Percentiles rank a stretch among this genome's conserved stretches.
phyloP scores from a whole-genome alignment of 2,113 vertebrate genomes.

The Brienomyrus longianalis region DNA sequence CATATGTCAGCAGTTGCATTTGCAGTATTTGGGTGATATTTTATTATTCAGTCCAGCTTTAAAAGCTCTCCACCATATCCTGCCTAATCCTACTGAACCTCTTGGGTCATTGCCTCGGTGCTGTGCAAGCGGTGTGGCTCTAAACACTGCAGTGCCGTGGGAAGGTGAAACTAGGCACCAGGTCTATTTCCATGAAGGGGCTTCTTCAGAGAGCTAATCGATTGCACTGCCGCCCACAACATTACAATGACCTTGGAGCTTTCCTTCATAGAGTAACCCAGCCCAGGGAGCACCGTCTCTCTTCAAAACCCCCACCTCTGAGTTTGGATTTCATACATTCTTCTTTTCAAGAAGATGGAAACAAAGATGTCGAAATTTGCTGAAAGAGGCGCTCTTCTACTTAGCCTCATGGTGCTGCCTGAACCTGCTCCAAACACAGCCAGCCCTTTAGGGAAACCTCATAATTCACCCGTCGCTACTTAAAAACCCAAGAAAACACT shows the following conservation, averaged over 20 bases:
- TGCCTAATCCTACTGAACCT: background rate
- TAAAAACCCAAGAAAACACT: background rate
- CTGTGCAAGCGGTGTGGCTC: background rate
- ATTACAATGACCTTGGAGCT: background rate
- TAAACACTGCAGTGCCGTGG: background rate
- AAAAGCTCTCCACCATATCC: background rate
- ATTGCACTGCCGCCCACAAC: slow-evolving; percentile 2
- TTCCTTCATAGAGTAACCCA: slow-evolving; percentile 17
- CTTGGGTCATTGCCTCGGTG: background rate
- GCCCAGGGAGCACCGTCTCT: background rate
- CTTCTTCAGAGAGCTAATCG: slow-evolving; percentile 2
- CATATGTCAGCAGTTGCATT: background rate
- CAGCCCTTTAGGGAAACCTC: background rate
- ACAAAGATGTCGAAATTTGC: background rate
- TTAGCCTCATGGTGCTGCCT: background rate
- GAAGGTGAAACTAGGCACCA: background rate
- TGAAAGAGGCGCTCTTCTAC: background rate
- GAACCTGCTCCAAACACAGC: background rate
- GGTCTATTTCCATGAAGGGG: background rate
- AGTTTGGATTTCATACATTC: background rate
- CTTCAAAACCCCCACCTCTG: background rate
- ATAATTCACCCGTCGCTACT: background rate
- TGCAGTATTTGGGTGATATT: background rate
- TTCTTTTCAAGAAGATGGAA: background rate
- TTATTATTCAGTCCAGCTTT: background rate